Conservation (phyloP, 23 tunicate species). For the Oikopleura vanhoeffeni region DNA sequence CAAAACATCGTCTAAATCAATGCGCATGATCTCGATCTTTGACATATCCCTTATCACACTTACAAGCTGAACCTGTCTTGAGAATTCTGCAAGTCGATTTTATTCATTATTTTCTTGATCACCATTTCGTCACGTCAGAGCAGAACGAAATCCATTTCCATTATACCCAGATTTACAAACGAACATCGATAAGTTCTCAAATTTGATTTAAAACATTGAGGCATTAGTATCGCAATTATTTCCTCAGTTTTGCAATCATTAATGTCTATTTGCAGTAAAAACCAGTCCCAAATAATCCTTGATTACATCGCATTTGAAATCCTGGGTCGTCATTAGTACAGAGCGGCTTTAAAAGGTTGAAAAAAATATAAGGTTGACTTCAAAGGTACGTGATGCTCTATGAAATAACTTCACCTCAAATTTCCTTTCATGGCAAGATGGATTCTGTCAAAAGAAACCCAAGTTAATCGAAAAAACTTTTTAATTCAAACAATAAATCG, state of each 20-base stretch:
- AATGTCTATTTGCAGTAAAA: not conserved
- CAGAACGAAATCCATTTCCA: conserved; percentile 9
- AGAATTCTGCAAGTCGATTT: not conserved
- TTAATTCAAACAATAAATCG: no score
- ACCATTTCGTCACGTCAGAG: not conserved
- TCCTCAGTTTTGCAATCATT: not conserved
- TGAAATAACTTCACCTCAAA: no score
- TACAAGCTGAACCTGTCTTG: not conserved
- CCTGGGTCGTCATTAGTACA: not conserved
- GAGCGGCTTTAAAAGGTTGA: no score
- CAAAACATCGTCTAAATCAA: not conserved
- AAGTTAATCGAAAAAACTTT: no score
- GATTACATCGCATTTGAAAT: not conserved
- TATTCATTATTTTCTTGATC: not conserved
- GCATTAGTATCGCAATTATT: not conserved
- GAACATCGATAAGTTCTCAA: not conserved
- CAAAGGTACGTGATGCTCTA: no score
- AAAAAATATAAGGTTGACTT: no score
- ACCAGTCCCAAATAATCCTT: not conserved
- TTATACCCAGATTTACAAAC: not conserved
- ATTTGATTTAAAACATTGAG: conserved; percentile 10
- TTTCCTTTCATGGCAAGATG: no score
- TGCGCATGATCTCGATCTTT: not conserved
- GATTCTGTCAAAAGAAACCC: no score
- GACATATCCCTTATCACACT: not conserved